Conservation (phyloP, 2,113 vertebrate species). For the Oryzias celebensis region DNA sequence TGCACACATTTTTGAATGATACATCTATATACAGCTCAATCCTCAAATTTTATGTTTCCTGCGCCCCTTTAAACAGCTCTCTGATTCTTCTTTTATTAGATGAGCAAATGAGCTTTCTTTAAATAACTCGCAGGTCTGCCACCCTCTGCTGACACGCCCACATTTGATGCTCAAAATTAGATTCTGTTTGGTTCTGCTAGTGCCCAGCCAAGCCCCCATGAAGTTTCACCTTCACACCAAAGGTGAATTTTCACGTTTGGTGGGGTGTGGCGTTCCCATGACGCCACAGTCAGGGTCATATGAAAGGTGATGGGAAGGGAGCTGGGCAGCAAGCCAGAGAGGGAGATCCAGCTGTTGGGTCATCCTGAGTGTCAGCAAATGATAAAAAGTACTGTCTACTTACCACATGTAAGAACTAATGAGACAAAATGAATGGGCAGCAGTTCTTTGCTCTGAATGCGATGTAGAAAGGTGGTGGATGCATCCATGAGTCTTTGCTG, state of each 20-base stretch:
- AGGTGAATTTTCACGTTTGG: slow-evolving; percentile 18
- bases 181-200: too few relatives aligned
- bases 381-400: background rate
- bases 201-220: background rate
- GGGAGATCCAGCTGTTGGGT: slow-evolving; percentile 19
- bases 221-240: slow-evolving; percentile 61
- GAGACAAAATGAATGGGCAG: background rate
- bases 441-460: background rate
- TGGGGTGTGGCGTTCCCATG: background rate
- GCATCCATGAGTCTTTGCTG: too few relatives aligned
- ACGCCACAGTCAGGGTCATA: slow-evolving; percentile 28
- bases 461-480: background rate
- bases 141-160: too few relatives aligned
- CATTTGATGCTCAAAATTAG: too few relatives aligned
- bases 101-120: too few relatives aligned
- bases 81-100: too few relatives aligned
- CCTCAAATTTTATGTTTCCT: too few relatives aligned
- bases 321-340: slow-evolving; percentile 38
- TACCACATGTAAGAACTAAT: background rate
- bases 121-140: too few relatives aligned
- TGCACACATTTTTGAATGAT: too few relatives aligned
- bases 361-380: slow-evolving; percentile 5
- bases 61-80: too few relatives aligned
- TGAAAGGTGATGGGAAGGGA: slow-evolving; percentile 36
- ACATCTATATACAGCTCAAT: too few relatives aligned